Base-by-base conservation (phyloP, 2,888 invertebrate genomes). In the Mylabris sibirica region DNA sequence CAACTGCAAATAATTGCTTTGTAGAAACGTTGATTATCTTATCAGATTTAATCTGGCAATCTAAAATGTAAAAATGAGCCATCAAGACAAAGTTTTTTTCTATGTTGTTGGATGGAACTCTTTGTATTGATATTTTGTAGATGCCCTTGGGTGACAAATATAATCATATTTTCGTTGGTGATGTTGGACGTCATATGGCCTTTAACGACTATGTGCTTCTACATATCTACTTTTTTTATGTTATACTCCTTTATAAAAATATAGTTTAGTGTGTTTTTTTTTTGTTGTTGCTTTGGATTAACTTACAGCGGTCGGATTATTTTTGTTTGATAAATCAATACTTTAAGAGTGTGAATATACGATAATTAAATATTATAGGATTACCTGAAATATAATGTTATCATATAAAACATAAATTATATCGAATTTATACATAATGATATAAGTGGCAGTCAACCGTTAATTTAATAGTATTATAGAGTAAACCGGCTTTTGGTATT, bases 161-260 rank as follows among this genome's bases (percentile, higher is more conserved):
- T 57, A 57, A 57, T 57, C 57, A 57, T 57, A 57, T 57, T 57
- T 57, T 57, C 24, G 24, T 12, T 2, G 24, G 57, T 57, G 57
- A 24, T 24, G 14, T 57, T 14, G 22, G 57, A 12, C 65, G 68
- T 66, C 70, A 71, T 63, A 67, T 66, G 71, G 67, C 44, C 71
- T 69, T 65, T 74, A 75, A 74, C 72, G 71, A 70, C 75, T 73
- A 71, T 74, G 63, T 67, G 70, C 62, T 65, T 24, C 24, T 9
- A 22, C 22, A 22, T 57, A 22, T 24, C 24, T 24, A 22, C 3
- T 12, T 57, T 22, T 22, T 22, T 49, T 49, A 65, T 64, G 68
- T 30, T 70, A 67, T 68, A 41, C 35, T 41, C 14, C 2, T 41
- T 41, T 41, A 11, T n/a, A 17, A 44, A 17, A 5, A 49, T 17